phyloP scores from a whole-genome alignment of 2,888 invertebrate genomes.

The Ennomos fuscantarius region DNA sequence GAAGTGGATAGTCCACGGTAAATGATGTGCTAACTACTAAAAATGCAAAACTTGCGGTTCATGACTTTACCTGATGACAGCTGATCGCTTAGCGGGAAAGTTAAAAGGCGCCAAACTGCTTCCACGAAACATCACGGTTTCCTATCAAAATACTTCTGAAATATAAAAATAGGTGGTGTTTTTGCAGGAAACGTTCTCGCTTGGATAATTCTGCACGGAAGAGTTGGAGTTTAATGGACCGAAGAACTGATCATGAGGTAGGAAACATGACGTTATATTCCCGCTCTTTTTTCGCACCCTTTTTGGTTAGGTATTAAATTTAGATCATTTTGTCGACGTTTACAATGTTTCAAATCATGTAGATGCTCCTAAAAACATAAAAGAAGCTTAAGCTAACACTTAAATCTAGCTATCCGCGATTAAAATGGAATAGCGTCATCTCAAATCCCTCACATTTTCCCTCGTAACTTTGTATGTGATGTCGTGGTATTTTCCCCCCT shows the following conservation, averaged over 20 bases:
- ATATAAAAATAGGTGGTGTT: constrained; percentile 33
- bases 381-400: not conserved
- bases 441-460: not conserved
- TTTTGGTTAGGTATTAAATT: constrained; percentile 53
- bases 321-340: constrained; percentile 8
- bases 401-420: no score
- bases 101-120: constrained; percentile 72
- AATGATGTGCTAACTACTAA: constrained; percentile 41
- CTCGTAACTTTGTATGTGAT: constrained; percentile 6
- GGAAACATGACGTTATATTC: constrained; percentile 47
- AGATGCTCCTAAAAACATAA: not conserved
- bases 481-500: constrained; percentile 13
- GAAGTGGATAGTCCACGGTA: constrained; percentile 70
- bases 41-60: constrained; percentile 39
- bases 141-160: constrained; percentile 1
- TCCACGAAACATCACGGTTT: not conserved
- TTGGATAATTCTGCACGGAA: constrained; percentile 64
- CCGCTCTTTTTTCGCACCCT: constrained; percentile 61
- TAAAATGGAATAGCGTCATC: not conserved
- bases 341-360: not conserved
- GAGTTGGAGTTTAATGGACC: constrained; percentile 79
- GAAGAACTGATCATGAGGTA: constrained; percentile 76
- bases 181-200: constrained; percentile 69
- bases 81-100: constrained; percentile 80
- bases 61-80: constrained; percentile 64